A percentile compares a stretch with the other conserved stretches of the same genome.
phyloP scores from a whole-genome alignment of 2,888 invertebrate genomes.

The Rhimphoctona megacephalus region DNA sequence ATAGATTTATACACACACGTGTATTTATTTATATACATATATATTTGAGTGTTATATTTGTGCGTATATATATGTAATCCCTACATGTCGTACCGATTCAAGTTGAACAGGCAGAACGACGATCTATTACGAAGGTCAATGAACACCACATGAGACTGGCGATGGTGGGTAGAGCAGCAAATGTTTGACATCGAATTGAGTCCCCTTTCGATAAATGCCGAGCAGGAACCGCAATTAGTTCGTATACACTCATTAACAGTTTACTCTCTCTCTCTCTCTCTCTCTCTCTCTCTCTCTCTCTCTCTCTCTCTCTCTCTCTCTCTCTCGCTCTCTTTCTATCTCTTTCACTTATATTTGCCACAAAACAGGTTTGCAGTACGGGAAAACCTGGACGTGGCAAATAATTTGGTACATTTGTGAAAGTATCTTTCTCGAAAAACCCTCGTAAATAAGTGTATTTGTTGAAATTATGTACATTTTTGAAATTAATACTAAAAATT shows the following conservation, averaged over 20 bases:
- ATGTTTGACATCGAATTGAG: constrained; percentile 67
- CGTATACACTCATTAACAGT: constrained; percentile 66
- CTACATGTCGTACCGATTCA: constrained; percentile 13
- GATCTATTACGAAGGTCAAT: constrained; percentile 67
- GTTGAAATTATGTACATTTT: not conserved
- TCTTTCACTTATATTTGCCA: not conserved
- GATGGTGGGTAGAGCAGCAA: constrained; percentile 58
- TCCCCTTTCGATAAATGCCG: constrained; percentile 66
- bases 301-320: not conserved
- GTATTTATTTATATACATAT: not conserved
- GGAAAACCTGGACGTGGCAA: not conserved
- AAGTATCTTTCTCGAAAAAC: not conserved
- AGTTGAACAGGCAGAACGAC: constrained; percentile 41
- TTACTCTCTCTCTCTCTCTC: not conserved
- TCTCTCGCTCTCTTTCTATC: not conserved
- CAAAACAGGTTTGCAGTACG: not conserved
- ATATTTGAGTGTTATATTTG: not conserved
- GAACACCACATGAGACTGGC: constrained; percentile 54
- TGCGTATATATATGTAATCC: not conserved
- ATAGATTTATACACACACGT: not conserved
- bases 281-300: constrained; percentile 8
- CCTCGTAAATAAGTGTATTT: not conserved
- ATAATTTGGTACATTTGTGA: constrained; percentile 1
- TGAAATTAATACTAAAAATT: not conserved
- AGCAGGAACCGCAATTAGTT: constrained; percentile 67